phyloP scores from a whole-genome alignment of 2,888 invertebrate species.

The Arrhopalites spinosus region DNA sequence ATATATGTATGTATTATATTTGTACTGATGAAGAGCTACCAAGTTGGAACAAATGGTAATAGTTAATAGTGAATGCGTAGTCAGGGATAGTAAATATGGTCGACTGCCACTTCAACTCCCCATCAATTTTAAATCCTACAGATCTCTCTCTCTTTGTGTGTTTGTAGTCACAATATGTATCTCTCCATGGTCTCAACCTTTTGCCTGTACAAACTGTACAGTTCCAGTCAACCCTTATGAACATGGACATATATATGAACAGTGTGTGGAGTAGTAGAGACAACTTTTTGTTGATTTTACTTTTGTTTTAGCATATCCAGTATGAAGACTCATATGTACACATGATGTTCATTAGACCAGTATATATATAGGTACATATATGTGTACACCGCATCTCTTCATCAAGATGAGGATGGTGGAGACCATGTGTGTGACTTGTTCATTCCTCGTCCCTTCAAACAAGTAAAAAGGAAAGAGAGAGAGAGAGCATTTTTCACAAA shows the following conservation, averaged over 20 bases:
- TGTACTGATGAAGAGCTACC: background rate
- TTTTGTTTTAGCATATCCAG: background rate
- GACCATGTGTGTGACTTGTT: slow-evolving; percentile 35
- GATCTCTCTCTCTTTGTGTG: too few relatives aligned
- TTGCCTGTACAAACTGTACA: too few relatives aligned
- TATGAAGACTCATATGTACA: too few relatives aligned
- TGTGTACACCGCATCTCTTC: background rate
- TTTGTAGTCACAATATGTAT: too few relatives aligned
- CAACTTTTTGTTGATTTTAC: background rate
- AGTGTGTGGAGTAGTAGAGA: too few relatives aligned
- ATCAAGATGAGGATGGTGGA: background rate
- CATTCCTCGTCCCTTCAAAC: background rate
- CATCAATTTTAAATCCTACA: slow-evolving; percentile 38
- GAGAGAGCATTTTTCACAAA: slow-evolving; percentile 9
- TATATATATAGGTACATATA: too few relatives aligned
- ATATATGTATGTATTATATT: background rate
- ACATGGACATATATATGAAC: too few relatives aligned
- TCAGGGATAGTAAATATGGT: slow-evolving; percentile 34
- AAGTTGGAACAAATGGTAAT: slow-evolving; percentile 19
- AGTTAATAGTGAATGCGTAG: slow-evolving; percentile 31
- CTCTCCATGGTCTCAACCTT: too few relatives aligned
- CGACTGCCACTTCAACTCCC: slow-evolving; percentile 47
- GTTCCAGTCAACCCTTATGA: too few relatives aligned
- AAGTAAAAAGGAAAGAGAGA: background rate
- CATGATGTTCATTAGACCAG: too few relatives aligned